Evolutionary conservation across 37 sponge, comb jelly and placozoan genomes (phyloP).

Genomic region (Diacarnus erythraeanus): DNA sequence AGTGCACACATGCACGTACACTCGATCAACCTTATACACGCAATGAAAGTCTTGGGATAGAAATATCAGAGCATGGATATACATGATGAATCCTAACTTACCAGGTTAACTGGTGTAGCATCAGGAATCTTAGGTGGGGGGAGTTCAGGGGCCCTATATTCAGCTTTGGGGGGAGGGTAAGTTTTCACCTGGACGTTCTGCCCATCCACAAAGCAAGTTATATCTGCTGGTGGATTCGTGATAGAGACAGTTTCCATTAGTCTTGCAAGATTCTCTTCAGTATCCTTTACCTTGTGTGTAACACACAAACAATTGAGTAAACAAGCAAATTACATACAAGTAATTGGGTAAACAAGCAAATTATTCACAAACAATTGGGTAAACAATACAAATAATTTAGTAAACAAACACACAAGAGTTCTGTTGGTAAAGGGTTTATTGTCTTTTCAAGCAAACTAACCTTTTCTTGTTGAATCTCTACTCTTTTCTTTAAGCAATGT

Average conservation of each 20-base stretch:
- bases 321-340: no score
- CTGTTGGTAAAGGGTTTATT: slow-evolving; percentile 5
- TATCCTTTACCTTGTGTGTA: neutral
- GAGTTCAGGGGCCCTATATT: slow-evolving; percentile 35
- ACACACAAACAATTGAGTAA: no score
- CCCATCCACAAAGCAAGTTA: slow-evolving; percentile 16
- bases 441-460: slow-evolving; percentile 5
- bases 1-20: no score
- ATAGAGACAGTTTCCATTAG: slow-evolving; percentile 3
- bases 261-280: slow-evolving; percentile 1
- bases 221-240: slow-evolving; percentile 10
- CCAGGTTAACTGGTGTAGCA: slow-evolving; percentile 30
- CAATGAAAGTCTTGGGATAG: no score
- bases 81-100: neutral
- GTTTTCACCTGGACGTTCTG: slow-evolving; percentile 32
- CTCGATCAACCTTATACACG: no score
- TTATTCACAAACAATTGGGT: neutral
- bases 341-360: no score
- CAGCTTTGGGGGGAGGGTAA: slow-evolving; percentile 48
- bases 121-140: slow-evolving; percentile 44
- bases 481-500: slow-evolving; percentile 26
- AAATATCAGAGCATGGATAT: neutral
- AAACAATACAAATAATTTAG: neutral
- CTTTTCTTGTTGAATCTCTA: slow-evolving; percentile 27
- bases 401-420: no score